Evolutionary conservation across 2,797 vertebrate genomes (phyloP).

Genomic region (Gymnoscopelus braueri): DNA sequence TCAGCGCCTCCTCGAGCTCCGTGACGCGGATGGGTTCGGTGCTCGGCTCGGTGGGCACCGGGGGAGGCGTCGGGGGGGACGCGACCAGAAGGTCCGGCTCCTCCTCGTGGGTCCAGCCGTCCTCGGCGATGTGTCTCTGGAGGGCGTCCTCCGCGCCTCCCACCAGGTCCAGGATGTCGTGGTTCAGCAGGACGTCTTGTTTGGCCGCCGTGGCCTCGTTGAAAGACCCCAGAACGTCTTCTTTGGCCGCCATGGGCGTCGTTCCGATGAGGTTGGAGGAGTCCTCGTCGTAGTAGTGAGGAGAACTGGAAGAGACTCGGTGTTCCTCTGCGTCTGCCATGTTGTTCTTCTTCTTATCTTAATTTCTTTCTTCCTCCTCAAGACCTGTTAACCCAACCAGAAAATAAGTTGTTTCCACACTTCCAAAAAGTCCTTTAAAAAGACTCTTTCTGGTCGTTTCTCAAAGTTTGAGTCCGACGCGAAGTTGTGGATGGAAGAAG

Average conservation of each 20-base stretch:
- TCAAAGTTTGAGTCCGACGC: slow-evolving; percentile 29
- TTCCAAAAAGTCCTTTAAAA: too few species aligned
- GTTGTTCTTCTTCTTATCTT: slow-evolving; percentile 44
- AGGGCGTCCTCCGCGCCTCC: slow-evolving; percentile 74
- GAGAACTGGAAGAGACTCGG: slow-evolving; percentile 73
- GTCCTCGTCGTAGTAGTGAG: slow-evolving; percentile 56
- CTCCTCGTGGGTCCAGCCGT: slow-evolving; percentile 1
- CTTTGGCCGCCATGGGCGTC: slow-evolving; percentile 31
- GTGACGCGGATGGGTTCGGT: background rate
- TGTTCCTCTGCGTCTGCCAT: slow-evolving; percentile 81
- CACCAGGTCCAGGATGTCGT: slow-evolving; percentile 76
- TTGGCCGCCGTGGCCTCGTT: slow-evolving; percentile 36
- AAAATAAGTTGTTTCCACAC: slow-evolving; percentile 42
- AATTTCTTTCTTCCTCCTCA: too few species aligned
- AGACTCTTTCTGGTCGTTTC: background rate
- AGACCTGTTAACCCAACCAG: slow-evolving; percentile 22
- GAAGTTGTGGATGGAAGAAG: slow-evolving; percentile 38
- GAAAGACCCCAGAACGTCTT: slow-evolving; percentile 39
- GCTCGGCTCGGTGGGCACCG: slow-evolving; percentile 7
- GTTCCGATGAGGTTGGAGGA: slow-evolving; percentile 35
- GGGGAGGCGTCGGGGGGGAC: background rate
- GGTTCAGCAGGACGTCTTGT: slow-evolving; percentile 50
- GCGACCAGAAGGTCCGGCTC: too few species aligned
- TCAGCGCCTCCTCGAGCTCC: slow-evolving; percentile 26
- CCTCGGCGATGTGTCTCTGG: slow-evolving; percentile 70